phyloP scores from a whole-genome alignment of 2,113 vertebrate genomes.

The Acrocephalus kingi region DNA sequence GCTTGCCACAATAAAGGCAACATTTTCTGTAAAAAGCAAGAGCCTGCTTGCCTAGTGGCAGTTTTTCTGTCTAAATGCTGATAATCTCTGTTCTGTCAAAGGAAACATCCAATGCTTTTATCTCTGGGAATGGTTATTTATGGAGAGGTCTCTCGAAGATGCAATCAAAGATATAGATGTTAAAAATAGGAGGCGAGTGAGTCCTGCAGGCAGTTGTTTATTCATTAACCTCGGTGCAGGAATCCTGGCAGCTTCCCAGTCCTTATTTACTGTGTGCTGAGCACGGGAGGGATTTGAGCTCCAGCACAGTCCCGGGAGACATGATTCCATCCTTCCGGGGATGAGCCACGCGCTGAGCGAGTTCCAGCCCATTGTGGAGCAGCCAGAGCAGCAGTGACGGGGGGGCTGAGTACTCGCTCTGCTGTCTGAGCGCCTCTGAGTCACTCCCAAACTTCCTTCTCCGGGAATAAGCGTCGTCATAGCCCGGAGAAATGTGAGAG shows the following conservation, averaged over 20 bases:
- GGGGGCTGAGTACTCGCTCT: background rate
- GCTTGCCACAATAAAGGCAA: background rate
- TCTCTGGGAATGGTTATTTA: conserved; percentile 23
- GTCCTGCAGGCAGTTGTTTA: conserved; percentile 33
- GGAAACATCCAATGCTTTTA: background rate
- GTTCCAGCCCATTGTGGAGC: background rate
- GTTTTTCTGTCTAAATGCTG: background rate
- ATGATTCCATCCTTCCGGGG: background rate
- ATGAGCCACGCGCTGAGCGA: background rate
- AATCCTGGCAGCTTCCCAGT: conserved; percentile 7
- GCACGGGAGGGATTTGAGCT: background rate
- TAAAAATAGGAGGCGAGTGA: background rate
- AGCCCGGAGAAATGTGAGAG: background rate
- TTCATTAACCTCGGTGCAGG: conserved; percentile 22
- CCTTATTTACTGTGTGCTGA: background rate
- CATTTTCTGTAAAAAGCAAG: background rate
- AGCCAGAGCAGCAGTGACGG: fast-evolving
- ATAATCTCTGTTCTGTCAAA: conserved; percentile 1
- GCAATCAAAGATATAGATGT: background rate
- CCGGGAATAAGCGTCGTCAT: fast-evolving
- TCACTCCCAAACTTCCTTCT: background rate
- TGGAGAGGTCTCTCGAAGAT: background rate
- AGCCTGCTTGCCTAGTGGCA: background rate
- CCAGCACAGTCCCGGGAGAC: background rate
- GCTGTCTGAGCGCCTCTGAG: background rate